phyloP scores from a whole-genome alignment of 1,140 invertebrate genomes.

The Xylocopa sonorina region DNA sequence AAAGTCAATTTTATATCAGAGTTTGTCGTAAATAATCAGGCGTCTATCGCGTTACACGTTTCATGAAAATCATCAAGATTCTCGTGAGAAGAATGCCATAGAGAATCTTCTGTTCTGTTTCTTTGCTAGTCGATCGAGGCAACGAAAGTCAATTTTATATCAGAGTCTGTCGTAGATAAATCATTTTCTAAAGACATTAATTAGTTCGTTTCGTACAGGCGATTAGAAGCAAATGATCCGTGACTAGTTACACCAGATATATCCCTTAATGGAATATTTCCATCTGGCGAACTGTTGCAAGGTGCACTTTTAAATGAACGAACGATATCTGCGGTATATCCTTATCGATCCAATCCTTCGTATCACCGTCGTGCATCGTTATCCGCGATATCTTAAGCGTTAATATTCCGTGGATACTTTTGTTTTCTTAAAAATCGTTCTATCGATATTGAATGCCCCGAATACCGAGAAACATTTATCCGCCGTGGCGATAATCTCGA shows the following conservation, averaged over 20 bases:
- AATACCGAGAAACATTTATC: too few species aligned
- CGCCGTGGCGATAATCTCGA: too few species aligned
- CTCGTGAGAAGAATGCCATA: too few species aligned
- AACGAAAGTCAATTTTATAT: too few species aligned
- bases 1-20: too few species aligned
- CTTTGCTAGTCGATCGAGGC: too few species aligned
- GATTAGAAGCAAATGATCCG: neutral
- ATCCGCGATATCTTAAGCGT: neutral
- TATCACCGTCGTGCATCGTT: neutral
- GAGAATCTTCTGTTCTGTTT: too few species aligned
- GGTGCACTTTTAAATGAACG: neutral
- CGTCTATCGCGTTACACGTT: too few species aligned
- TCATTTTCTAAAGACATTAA: neutral
- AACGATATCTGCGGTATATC: neutral
- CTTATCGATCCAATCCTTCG: neutral
- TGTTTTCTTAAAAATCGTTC: neutral
- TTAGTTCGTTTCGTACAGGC: neutral
- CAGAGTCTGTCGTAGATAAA: neutral
- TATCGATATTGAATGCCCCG: too few species aligned
- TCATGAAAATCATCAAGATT: too few species aligned
- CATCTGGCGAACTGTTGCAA: neutral
- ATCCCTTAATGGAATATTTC: constrained; percentile 7
- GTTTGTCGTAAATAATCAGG: too few species aligned
- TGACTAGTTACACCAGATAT: neutral
- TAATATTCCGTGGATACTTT: neutral